Evolutionary conservation across 2,888 invertebrate species (phyloP).

Genomic region (Gymnocheta viridis): DNA sequence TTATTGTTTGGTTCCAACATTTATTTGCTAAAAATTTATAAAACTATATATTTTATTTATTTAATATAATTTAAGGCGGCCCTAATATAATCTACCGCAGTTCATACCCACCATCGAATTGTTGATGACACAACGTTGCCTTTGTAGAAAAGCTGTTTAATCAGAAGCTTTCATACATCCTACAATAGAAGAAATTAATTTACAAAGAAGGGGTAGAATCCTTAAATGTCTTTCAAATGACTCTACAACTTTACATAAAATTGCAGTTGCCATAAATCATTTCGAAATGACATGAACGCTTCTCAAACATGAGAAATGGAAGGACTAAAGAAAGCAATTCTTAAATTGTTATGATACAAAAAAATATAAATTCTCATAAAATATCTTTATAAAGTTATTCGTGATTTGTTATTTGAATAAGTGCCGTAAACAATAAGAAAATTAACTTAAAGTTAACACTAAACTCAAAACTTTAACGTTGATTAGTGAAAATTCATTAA

Average conservation of each 20-base stretch:
- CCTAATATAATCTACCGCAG: neutral
- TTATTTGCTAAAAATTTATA: no score
- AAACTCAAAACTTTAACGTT: no score
- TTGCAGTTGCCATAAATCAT: constrained; percentile 59
- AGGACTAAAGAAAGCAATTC: neutral
- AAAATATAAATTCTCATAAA: no score
- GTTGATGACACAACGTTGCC: neutral
- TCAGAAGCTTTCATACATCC: constrained; percentile 42
- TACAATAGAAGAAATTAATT: constrained; percentile 50
- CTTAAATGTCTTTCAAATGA: constrained; percentile 49
- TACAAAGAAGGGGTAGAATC: constrained; percentile 47
- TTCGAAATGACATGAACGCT: constrained; percentile 51
- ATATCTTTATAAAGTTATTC: no score
- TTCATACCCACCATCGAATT: constrained; percentile 3
- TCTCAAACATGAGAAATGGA: neutral
- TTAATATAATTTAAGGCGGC: neutral
- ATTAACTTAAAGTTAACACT: no score
- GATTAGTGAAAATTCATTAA: no score
- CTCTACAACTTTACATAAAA: constrained; percentile 11
- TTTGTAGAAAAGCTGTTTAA: constrained; percentile 10
- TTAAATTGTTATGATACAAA: neutral
- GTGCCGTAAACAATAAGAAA: no score
- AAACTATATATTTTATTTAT: neutral
- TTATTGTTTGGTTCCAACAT: no score
- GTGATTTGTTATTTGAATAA: no score